A percentile compares a stretch with the other conserved stretches of the same genome.
Evolutionary conservation across 2,113 vertebrate genomes (phyloP).

Genomic region (Ctenodactylus gundi): DNA sequence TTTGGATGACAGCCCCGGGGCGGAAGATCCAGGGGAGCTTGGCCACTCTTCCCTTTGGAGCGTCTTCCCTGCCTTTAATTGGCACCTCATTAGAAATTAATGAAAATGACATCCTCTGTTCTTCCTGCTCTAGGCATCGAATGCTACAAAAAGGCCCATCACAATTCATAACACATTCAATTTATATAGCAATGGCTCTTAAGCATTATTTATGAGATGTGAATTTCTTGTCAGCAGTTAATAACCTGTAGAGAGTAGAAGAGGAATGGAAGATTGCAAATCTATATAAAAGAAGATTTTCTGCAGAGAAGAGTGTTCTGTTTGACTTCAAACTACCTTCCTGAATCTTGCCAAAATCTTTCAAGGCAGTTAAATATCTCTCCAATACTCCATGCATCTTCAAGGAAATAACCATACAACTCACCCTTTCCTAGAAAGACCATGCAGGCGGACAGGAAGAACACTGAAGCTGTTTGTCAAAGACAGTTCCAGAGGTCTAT

Average conservation of each 20-base stretch:
- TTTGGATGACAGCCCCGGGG: constrained; percentile 83
- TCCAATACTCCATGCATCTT: neutral
- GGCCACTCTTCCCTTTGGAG: constrained; percentile 85
- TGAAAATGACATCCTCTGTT: constrained; percentile 91
- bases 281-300: constrained; percentile 63
- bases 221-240: constrained; percentile 89
- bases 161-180: constrained; percentile 88
- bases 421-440: constrained; percentile 35
- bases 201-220: constrained; percentile 90
- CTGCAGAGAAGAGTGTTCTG: constrained; percentile 66
- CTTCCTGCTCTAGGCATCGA: constrained; percentile 85
- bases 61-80: constrained; percentile 88
- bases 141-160: constrained; percentile 87
- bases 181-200: constrained; percentile 87
- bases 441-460: constrained; percentile 21
- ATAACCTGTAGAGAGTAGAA: constrained; percentile 82
- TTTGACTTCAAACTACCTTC: constrained; percentile 72
- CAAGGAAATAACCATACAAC: neutral
- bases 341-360: constrained; percentile 61
- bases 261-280: constrained; percentile 60
- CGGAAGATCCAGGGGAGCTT: constrained; percentile 83
- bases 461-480: neutral
- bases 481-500: neutral
- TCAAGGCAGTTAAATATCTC: constrained; percentile 61
- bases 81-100: constrained; percentile 92